Conservation (phyloP, 2,797 vertebrate genomes). For the Monodelphis domestica region DNA sequence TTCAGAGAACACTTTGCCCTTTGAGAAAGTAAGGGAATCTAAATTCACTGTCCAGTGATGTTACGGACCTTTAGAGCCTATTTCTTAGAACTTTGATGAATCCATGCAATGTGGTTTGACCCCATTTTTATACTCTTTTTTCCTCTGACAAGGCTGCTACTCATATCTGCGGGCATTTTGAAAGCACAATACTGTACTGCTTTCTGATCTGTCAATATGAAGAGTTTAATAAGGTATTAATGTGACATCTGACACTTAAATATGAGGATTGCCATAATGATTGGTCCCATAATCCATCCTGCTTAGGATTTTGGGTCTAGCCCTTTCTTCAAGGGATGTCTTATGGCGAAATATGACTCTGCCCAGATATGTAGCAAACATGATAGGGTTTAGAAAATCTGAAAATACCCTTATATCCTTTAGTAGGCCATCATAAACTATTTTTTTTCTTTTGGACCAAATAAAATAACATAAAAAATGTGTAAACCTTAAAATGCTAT, state of each 20-base stretch:
- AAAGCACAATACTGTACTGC: constrained; percentile 19
- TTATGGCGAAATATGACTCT: background rate
- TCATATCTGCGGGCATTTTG: constrained; percentile 44
- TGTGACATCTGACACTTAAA: constrained; percentile 22
- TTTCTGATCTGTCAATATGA: constrained; percentile 51
- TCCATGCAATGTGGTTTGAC: constrained; percentile 50
- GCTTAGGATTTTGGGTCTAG: constrained; percentile 40
- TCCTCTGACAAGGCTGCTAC: constrained; percentile 51
- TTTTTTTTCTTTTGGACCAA: background rate
- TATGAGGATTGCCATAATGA: constrained; percentile 23
- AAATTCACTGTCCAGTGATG: constrained; percentile 56
- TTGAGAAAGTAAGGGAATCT: constrained; percentile 55
- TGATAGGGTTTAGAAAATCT: background rate
- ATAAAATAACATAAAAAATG: background rate
- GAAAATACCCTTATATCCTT: background rate
- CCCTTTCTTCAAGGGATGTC: constrained; percentile 43
- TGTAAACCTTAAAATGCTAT: background rate
- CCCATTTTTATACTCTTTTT: constrained; percentile 52
- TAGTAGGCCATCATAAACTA: background rate
- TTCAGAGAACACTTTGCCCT: constrained; percentile 71
- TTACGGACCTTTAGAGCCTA: constrained; percentile 65
- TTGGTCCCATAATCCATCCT: constrained; percentile 32
- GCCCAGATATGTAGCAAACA: constrained; percentile 17
- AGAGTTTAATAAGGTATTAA: constrained; percentile 32
- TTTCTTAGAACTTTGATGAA: constrained; percentile 60